These are phyloP conservation scores for Chondrilla cf. caribensis DNA, from an alignment of 37 sponge, comb jelly and placozoan species.

Conservation along the genomic window DNA sequence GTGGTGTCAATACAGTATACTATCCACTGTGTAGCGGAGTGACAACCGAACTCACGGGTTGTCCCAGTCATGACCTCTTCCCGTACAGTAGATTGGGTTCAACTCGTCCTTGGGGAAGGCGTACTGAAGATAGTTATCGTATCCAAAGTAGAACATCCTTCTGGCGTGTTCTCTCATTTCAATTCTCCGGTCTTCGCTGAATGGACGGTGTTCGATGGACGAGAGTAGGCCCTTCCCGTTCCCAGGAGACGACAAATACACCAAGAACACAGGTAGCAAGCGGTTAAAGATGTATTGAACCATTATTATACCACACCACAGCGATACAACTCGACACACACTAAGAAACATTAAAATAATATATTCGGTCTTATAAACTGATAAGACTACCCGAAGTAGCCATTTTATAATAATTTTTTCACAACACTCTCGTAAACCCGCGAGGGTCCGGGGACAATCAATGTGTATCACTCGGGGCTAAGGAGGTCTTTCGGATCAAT, in stretches of 20 bases:
- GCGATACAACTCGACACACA: conserved; percentile 4
- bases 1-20: too few relatives aligned
- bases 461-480: too few relatives aligned
- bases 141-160: conserved; percentile 95
- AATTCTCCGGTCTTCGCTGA: conserved; percentile 52
- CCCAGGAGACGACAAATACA: conserved; percentile 18
- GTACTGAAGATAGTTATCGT: conserved; percentile 92
- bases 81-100: conserved; percentile 87
- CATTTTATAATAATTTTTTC: too few relatives aligned
- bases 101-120: conserved; percentile 98
- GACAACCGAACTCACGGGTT: conserved; percentile 78
- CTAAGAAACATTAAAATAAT: not conserved
- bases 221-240: conserved; percentile 17
- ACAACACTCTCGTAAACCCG: too few relatives aligned
- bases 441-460: too few relatives aligned
- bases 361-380: too few relatives aligned
- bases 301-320: conserved; percentile 47
- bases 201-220: conserved; percentile 51
- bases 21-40: too few relatives aligned
- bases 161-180: conserved; percentile 52
- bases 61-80: conserved; percentile 90
- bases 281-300: conserved; percentile 44
- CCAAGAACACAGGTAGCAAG: conserved; percentile 30
- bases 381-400: too few relatives aligned
- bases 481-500: conserved; percentile 7